A percentile compares a stretch with the other conserved stretches of the same genome.
Evolutionary conservation across 1,140 invertebrate species (phyloP).

Genomic region (Macrotrachela quadricornifera): DNA sequence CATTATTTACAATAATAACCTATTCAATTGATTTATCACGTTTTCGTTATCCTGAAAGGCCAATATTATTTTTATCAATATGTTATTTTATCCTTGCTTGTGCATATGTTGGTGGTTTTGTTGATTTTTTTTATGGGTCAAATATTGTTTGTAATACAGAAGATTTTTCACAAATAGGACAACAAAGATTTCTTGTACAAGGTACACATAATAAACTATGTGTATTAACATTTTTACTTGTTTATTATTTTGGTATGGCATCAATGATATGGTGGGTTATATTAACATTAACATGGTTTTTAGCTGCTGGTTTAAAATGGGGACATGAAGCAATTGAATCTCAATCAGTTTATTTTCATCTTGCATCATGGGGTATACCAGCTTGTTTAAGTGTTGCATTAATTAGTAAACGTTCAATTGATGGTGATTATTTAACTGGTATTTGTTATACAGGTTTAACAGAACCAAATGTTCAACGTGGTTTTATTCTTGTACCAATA

Average conservation of each 20-base stretch:
- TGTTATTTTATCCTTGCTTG: constrained; percentile 83
- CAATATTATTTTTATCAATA: constrained; percentile 88
- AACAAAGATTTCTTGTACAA: constrained; percentile 42
- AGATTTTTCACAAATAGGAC: constrained; percentile 17
- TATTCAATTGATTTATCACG: constrained; percentile 42
- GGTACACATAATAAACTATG: constrained; percentile 72
- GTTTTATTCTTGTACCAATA: constrained; percentile 69
- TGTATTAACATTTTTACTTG: constrained; percentile 83
- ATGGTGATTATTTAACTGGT: constrained; percentile 82
- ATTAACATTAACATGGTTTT: constrained; percentile 86
- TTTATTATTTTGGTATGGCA: constrained; percentile 95
- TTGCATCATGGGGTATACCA: constrained; percentile 80
- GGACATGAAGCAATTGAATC: constrained; percentile 94
- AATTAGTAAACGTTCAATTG: constrained; percentile 77
- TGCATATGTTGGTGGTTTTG: constrained; percentile 61
- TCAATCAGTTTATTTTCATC: constrained; percentile 89
- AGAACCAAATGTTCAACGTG: constrained; percentile 60
- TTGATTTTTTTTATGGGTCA: constrained; percentile 33
- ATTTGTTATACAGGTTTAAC: constrained; percentile 86
- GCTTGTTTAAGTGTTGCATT: constrained; percentile 71
- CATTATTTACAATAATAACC: constrained; percentile 36
- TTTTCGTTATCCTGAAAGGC: constrained; percentile 88
- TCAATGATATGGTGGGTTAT: constrained; percentile 96
- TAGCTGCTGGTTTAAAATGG: constrained; percentile 95
- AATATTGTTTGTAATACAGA: constrained; percentile 1